Evolutionary conservation across 30 jellyfish, hydroid and myxozoan genomes (phyloP).

Genomic region (Cassiopea xamachana): DNA sequence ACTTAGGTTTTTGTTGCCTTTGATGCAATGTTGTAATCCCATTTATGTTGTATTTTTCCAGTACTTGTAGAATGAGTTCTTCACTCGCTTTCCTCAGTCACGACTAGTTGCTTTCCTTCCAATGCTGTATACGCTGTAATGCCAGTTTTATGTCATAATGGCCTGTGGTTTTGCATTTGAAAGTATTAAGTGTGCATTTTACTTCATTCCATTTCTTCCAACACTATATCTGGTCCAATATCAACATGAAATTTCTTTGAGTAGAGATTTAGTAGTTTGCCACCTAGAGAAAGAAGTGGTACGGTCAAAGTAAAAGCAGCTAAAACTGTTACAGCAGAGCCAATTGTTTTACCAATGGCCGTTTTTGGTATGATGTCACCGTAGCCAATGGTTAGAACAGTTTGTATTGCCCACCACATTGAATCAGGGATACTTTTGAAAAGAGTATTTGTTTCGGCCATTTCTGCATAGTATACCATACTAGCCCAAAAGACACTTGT

Average conservation of each 20-base stretch:
- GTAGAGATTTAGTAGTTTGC: slow-evolving; percentile 64
- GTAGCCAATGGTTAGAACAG: slow-evolving; percentile 79
- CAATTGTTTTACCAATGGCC: slow-evolving; percentile 65
- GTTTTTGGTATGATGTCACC: slow-evolving; percentile 80
- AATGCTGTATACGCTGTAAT: too few relatives aligned
- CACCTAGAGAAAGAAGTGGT: slow-evolving; percentile 78
- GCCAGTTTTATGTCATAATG: too few relatives aligned
- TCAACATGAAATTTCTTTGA: slow-evolving; percentile 50
- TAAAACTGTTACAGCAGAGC: slow-evolving; percentile 64
- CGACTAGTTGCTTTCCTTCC: too few relatives aligned
- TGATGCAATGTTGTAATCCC: too few relatives aligned
- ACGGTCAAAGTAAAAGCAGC: slow-evolving; percentile 80
- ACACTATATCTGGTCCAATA: slow-evolving; percentile 40
- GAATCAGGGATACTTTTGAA: slow-evolving; percentile 81
- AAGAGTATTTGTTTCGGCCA: slow-evolving; percentile 32
- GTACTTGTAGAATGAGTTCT: too few relatives aligned
- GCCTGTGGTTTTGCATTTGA: too few relatives aligned
- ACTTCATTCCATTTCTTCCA: not conserved
- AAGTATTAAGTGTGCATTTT: too few relatives aligned
- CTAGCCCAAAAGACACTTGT: slow-evolving; percentile 70
- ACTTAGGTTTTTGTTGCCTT: too few relatives aligned
- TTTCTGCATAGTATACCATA: slow-evolving; percentile 61
- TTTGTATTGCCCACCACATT: slow-evolving; percentile 93
- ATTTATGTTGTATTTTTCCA: too few relatives aligned
- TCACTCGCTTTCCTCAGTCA: too few relatives aligned